Percentiles rank a stretch among this genome's conserved stretches.
phyloP scores from a whole-genome alignment of 2,888 invertebrate species.

The Halictus ligatus region DNA sequence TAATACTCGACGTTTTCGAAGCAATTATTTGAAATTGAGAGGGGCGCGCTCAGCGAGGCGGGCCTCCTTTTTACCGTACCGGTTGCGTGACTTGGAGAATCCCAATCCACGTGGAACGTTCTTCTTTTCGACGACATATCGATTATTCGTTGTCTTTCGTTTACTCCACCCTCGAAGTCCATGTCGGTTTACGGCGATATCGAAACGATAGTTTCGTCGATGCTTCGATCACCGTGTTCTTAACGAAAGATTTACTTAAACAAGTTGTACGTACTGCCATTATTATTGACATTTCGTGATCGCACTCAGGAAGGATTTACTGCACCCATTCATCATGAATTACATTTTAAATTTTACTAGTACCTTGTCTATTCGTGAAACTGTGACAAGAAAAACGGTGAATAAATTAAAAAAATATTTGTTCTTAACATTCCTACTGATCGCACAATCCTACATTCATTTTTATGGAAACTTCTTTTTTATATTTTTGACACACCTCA shows the following conservation, averaged over 20 bases:
- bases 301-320: not conserved
- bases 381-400: too few relatives aligned
- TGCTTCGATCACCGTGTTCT: constrained; percentile 41
- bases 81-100: constrained; percentile 89
- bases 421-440: too few relatives aligned
- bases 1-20: constrained; percentile 69
- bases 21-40: constrained; percentile 40
- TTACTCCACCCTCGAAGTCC: not conserved
- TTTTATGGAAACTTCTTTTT: too few relatives aligned
- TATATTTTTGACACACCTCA: too few relatives aligned
- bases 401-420: too few relatives aligned
- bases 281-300: not conserved
- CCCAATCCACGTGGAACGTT: constrained; percentile 87
- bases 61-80: constrained; percentile 90
- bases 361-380: not conserved
- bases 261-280: not conserved
- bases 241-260: not conserved
- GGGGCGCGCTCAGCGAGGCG: constrained; percentile 84
- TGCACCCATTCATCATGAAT: not conserved
- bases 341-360: not conserved
- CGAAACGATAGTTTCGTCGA: constrained; percentile 68
- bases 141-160: too few relatives aligned
- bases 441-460: too few relatives aligned
- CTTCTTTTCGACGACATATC: constrained; percentile 73
- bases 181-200: constrained; percentile 69